Evolutionary conservation across 2,113 vertebrate species (phyloP).

Genomic region (Arizona elegans): DNA sequence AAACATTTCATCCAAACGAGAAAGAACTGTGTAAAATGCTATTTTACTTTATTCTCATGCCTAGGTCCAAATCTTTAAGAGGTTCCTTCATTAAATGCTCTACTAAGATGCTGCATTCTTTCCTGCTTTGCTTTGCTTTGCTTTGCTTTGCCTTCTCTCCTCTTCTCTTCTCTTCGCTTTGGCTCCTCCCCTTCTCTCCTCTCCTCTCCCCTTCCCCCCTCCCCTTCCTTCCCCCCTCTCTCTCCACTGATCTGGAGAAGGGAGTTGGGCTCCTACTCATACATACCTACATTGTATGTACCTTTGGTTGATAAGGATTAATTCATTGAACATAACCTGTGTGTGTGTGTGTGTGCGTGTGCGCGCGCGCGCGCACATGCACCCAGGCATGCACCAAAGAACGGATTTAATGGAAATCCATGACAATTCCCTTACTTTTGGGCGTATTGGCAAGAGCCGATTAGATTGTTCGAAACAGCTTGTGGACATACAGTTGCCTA

Average conservation of each 20-base stretch:
- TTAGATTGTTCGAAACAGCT: neutral
- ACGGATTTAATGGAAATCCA: neutral
- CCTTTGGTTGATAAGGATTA: neutral
- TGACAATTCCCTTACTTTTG: neutral
- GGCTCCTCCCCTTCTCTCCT: neutral
- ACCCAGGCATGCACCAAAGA: neutral
- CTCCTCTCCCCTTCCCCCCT: neutral
- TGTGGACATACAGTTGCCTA: neutral
- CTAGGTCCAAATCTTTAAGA: neutral
- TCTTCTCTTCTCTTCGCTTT: neutral
- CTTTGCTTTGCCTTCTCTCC: too few relatives aligned
- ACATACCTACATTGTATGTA: neutral
- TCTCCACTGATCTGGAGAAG: neutral
- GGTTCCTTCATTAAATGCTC: neutral
- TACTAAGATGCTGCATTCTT: neutral
- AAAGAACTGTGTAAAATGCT: neutral
- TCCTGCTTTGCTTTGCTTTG: neutral
- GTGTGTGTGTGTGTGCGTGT: too few relatives aligned
- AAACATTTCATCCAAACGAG: neutral
- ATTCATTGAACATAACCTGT: neutral
- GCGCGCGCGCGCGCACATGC: neutral
- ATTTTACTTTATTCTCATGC: neutral
- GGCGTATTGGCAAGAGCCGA: neutral
- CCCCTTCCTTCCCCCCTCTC: neutral
- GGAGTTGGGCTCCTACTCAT: neutral